phyloP scores from a whole-genome alignment of 2,797 vertebrate genomes.

The Nannoperca australis region DNA sequence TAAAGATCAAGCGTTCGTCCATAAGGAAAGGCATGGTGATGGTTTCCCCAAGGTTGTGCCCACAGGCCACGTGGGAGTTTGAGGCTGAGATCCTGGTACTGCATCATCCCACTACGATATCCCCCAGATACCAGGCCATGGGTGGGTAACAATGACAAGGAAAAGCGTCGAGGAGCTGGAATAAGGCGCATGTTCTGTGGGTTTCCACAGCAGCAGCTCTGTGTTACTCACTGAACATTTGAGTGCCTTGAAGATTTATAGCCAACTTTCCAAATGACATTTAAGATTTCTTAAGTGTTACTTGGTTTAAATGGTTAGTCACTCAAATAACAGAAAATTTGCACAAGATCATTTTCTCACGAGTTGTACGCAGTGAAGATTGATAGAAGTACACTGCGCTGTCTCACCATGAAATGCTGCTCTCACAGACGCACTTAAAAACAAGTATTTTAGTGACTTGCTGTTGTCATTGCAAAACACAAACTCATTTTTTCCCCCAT shows the following conservation, averaged over 20 bases:
- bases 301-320: not conserved
- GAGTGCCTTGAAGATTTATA: not conserved
- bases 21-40: slow-evolving; percentile 99
- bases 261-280: too few relatives aligned
- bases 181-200: not conserved
- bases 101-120: slow-evolving; percentile 99
- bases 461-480: not conserved
- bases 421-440: not conserved
- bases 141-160: slow-evolving; percentile 80
- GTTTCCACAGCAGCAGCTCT: not conserved
- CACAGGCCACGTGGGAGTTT: slow-evolving; percentile 99
- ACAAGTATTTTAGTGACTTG: not conserved
- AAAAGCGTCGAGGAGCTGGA: not conserved
- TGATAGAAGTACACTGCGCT: not conserved
- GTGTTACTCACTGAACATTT: not conserved
- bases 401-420: not conserved
- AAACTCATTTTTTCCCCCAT: not conserved
- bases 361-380: not conserved
- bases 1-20: slow-evolving; percentile 96
- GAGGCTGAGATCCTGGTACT: slow-evolving; percentile 98
- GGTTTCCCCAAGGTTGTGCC: slow-evolving; percentile 95
- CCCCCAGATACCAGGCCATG: slow-evolving; percentile 98
- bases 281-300: not conserved
- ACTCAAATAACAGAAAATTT: not conserved
- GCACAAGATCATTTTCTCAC: too few relatives aligned